Base-by-base conservation (phyloP, 2,113 vertebrate genomes). In the Melozone crissalis region DNA sequence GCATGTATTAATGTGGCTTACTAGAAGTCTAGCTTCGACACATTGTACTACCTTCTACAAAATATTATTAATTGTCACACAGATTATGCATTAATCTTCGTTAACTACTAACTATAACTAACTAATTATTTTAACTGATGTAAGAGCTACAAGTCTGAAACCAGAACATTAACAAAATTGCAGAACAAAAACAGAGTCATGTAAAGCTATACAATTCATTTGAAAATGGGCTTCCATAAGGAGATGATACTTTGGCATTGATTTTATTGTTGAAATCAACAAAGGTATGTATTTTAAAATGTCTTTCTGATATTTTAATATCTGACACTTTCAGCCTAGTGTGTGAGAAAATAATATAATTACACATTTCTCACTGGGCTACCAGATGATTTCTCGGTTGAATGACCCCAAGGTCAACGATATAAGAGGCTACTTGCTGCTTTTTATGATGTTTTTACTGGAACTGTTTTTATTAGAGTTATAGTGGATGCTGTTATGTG, bases 381-480 rank as follows among this genome's bases (percentile, higher is more conserved):
- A 71, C 63, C 84, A 93, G 77, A 83, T 84, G 78, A 94, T 72
- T 72, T 88, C 61, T 90, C 82, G 35, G 58, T 85, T 47, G 41
- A 71, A 74, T 86, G 95, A 97, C 77, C 78, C 35, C 2, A 5
- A 55, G 49, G 78, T 94, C 89, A 93, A 89, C 95, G 93, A 84
- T 61, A 20, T 51, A 96, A 90, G 20, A 22, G 58, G 57, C 49
- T 89, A 54, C 95, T 97, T 94, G 59, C 66, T 93, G 80, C 20
- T 88, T 83, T 89, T 88, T 67, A 74, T 2, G 5, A 43, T 18
- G 30, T 79, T 93, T 91, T 84, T 82, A 89, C 76, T 89, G 69
- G 81, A 63, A 93, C 75, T 82, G n/a, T 89, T 97, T 95, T 95
- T 84, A 71, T 93, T 88, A 55, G 46, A 85, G 78, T 80, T 85